Evolutionary conservation across 2,797 vertebrate genomes (phyloP).

Genomic region (Leuciscus waleckii): DNA sequence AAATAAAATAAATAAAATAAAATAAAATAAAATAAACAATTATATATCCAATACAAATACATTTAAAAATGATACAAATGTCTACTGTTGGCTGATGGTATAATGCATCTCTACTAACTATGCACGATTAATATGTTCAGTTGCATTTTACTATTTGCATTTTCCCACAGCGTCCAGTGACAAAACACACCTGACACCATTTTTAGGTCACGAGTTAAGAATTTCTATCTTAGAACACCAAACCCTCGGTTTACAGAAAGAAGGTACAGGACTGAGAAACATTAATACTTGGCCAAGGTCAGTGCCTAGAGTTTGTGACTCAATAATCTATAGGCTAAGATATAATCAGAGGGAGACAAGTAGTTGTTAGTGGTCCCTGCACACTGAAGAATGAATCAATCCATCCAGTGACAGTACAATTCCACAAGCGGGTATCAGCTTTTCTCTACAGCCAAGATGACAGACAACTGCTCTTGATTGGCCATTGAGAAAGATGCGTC

Average conservation of each 20-base stretch:
- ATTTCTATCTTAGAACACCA: slow-evolving; percentile 10
- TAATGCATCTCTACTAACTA: not conserved
- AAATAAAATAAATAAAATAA: not conserved
- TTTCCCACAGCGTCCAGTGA: not conserved
- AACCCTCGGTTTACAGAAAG: not conserved
- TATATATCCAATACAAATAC: not conserved
- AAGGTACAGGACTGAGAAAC: slow-evolving; percentile 9
- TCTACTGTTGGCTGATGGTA: not conserved
- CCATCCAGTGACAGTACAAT: slow-evolving; percentile 66
- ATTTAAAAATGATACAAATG: not conserved
- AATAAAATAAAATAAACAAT: not conserved
- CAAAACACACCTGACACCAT: not conserved
- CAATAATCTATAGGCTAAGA: slow-evolving; percentile 66
- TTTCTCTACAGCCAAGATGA: slow-evolving; percentile 54
- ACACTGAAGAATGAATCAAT: slow-evolving; percentile 64
- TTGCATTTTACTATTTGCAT: not conserved
- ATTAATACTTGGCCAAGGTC: slow-evolving; percentile 63
- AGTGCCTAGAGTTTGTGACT: slow-evolving; percentile 61
- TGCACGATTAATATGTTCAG: not conserved
- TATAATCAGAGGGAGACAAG: slow-evolving; percentile 64
- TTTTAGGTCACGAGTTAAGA: not conserved
- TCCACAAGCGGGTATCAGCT: slow-evolving; percentile 58
- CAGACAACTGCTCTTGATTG: slow-evolving; percentile 51
- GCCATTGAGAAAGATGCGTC: slow-evolving; percentile 50
- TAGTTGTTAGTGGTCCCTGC: slow-evolving; percentile 61